A percentile compares a stretch with the other conserved stretches of the same genome.
These are phyloP conservation scores for Bufo gargarizans DNA, from an alignment of 2,113 vertebrate species.

Conservation along the genomic window DNA sequence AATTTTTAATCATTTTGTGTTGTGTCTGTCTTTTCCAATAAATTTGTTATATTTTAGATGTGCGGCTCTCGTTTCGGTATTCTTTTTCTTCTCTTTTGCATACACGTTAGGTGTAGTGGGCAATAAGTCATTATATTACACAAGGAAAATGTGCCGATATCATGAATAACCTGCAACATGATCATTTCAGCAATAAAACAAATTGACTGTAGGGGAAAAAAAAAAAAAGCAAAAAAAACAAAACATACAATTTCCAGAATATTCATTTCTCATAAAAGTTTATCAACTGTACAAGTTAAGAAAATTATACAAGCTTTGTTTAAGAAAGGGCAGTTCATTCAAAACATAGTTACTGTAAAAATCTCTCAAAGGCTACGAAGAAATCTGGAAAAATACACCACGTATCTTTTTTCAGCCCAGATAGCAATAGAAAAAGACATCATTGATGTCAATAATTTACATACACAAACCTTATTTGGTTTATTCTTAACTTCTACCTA, in stretches of 20 bases:
- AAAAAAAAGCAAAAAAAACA: slow-evolving; percentile 54
- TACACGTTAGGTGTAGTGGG: not conserved
- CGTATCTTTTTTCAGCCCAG: slow-evolving; percentile 82
- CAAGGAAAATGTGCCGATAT: not conserved
- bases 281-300: slow-evolving; percentile 90
- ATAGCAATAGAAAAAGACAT: slow-evolving; percentile 91
- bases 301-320: slow-evolving; percentile 95
- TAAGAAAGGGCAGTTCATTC: slow-evolving; percentile 82
- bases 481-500: slow-evolving; percentile 85
- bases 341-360: slow-evolving; percentile 86
- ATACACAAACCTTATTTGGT: slow-evolving; percentile 89
- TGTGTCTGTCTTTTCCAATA: too few relatives aligned
- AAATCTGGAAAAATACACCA: slow-evolving; percentile 92
- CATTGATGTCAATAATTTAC: slow-evolving; percentile 97
- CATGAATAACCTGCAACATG: not conserved
- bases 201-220: slow-evolving; percentile 52
- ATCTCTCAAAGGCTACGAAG: slow-evolving; percentile 88
- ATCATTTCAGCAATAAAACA: not conserved
- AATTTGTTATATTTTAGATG: too few relatives aligned
- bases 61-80: too few relatives aligned
- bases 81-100: too few relatives aligned
- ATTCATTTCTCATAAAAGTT: slow-evolving; percentile 82
- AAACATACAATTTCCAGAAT: slow-evolving; percentile 71
- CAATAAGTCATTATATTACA: not conserved
- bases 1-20: too few relatives aligned